These are phyloP conservation scores for Accipiter cooperii DNA, from an alignment of 2,113 vertebrate genomes.

Conservation along the genomic window DNA sequence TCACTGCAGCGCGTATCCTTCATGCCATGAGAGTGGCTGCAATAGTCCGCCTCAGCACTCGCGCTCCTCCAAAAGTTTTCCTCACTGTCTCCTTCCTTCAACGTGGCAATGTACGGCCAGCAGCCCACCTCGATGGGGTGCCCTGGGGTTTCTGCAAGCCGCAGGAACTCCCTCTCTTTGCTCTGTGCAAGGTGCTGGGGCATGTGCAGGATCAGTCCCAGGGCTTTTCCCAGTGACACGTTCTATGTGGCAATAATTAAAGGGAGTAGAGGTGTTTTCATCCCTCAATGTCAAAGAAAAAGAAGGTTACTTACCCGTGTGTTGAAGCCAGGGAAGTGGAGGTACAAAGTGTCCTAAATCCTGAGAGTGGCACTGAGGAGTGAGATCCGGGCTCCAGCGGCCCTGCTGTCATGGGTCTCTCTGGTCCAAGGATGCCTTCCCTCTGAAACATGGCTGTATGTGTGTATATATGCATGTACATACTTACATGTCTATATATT, in stretches of 20 bases:
- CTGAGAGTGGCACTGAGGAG: background rate
- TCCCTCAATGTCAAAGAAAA: background rate
- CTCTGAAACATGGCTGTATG: background rate
- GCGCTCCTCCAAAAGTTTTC: background rate
- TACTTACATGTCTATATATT: background rate
- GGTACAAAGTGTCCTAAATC: background rate
- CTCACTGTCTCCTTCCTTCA: background rate
- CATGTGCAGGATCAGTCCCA: background rate
- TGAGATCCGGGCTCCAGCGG: background rate
- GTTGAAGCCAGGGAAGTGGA: background rate
- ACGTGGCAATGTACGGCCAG: background rate
- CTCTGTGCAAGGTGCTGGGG: background rate
- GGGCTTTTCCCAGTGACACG: background rate
- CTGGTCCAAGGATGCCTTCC: background rate
- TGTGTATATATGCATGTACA: background rate
- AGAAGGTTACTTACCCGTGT: background rate
- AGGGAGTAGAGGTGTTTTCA: background rate
- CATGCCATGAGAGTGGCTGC: too few relatives aligned
- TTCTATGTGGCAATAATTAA: background rate
- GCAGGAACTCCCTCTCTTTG: background rate
- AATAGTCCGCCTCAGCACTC: too few relatives aligned
- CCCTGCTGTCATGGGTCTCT: background rate
- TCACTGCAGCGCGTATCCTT: rapidly evolving
- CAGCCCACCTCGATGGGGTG: background rate
- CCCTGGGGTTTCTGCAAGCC: background rate